phyloP scores from a whole-genome alignment of 2,888 invertebrate genomes.

The Dynastes maya region DNA sequence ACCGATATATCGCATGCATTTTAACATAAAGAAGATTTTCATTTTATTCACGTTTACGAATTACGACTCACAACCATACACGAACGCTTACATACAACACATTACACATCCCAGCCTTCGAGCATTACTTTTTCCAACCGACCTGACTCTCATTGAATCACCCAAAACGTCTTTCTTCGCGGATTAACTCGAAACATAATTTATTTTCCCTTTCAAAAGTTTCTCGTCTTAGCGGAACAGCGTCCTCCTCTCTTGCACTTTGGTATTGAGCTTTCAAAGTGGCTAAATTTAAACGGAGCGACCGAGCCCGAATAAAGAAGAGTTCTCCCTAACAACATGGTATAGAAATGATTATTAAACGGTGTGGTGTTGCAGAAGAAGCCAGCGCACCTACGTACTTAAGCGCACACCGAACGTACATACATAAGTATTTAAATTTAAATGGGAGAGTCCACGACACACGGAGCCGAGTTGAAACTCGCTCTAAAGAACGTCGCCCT shows the following conservation, averaged over 20 bases:
- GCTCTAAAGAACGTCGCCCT: slow-evolving; percentile 9
- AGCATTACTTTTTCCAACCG: neutral
- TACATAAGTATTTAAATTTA: slow-evolving; percentile 7
- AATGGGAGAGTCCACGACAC: slow-evolving; percentile 2
- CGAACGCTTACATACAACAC: neutral
- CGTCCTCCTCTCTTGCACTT: neutral
- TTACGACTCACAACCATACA: too few relatives aligned
- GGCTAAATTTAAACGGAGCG: slow-evolving; percentile 10
- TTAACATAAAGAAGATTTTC: too few relatives aligned
- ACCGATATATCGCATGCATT: too few relatives aligned
- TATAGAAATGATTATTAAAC: slow-evolving; percentile 13
- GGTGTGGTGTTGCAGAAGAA: slow-evolving; percentile 10
- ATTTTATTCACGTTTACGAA: too few relatives aligned
- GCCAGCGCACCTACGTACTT: slow-evolving; percentile 11
- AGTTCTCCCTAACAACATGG: neutral
- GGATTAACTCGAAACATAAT: slow-evolving; percentile 15
- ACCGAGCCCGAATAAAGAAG: slow-evolving; percentile 10
- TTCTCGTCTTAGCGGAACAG: neutral
- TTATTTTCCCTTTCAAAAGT: slow-evolving; percentile 11
- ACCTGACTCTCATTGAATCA: neutral
- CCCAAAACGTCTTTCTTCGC: slow-evolving; percentile 5
- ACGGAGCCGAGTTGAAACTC: neutral
- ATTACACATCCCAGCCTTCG: neutral
- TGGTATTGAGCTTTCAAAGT: neutral
- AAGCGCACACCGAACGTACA: neutral